Evolutionary conservation across 1,140 invertebrate genomes (phyloP).

Genomic region (Sipha flava): DNA sequence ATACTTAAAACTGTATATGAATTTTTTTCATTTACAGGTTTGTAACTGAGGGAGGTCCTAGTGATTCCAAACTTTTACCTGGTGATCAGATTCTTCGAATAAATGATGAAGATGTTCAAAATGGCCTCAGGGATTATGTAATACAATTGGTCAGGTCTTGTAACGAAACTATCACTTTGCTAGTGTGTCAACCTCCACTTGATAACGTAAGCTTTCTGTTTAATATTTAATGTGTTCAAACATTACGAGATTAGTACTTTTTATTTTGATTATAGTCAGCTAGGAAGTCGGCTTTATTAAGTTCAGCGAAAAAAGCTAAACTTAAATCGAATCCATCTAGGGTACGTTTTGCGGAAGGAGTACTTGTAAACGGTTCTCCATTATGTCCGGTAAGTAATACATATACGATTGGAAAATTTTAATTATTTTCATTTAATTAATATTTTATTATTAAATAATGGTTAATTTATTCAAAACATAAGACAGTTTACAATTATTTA

Average conservation of each 20-base stretch:
- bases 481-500: too few species aligned
- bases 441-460: too few species aligned
- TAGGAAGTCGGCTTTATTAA: constrained; percentile 72
- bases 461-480: too few species aligned
- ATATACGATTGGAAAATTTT: too few species aligned
- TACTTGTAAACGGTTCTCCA: constrained; percentile 73
- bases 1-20: too few species aligned
- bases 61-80: constrained; percentile 75
- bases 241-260: neutral
- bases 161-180: constrained; percentile 60
- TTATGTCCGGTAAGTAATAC: constrained; percentile 57
- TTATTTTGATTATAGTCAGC: constrained; percentile 45
- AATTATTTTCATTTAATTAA: too few species aligned
- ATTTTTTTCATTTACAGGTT: constrained; percentile 47
- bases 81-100: constrained; percentile 83
- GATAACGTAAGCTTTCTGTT: constrained; percentile 52
- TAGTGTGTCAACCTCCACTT: constrained; percentile 72
- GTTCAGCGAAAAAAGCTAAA: constrained; percentile 75
- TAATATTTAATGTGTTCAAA: neutral
- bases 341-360: constrained; percentile 79
- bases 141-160: constrained; percentile 79
- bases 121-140: constrained; percentile 75
- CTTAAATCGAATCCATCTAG: constrained; percentile 71
- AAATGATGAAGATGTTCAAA: constrained; percentile 80
- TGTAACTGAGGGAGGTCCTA: constrained; percentile 77